A percentile compares a stretch with the other conserved stretches of the same genome.
Evolutionary conservation across 1,140 invertebrate species (phyloP).

Genomic region (Formica exsecta): DNA sequence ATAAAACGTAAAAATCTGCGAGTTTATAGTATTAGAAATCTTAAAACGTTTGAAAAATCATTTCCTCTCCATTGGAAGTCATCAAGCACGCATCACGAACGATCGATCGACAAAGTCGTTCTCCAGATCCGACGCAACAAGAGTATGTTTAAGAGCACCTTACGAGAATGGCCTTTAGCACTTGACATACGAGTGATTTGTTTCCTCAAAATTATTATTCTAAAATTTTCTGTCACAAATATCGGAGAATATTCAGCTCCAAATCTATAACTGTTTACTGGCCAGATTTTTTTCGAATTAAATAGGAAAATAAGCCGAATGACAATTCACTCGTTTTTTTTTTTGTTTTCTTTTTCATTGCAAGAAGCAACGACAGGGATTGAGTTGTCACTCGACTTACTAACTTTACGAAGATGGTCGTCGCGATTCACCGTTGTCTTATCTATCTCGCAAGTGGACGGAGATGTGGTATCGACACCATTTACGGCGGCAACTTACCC

Average conservation of each 20-base stretch:
- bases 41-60: background rate
- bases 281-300: background rate
- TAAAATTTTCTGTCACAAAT: background rate
- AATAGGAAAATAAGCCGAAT: background rate
- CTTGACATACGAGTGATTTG: background rate
- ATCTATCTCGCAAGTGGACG: constrained; percentile 71
- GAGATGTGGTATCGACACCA: constrained; percentile 57
- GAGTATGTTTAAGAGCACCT: background rate
- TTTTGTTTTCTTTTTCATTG: background rate
- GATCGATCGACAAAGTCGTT: constrained; percentile 24
- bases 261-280: too few relatives aligned
- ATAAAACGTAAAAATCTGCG: background rate
- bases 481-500: constrained; percentile 63
- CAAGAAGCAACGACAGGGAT: background rate
- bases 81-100: constrained; percentile 7
- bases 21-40: background rate
- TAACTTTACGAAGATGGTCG: background rate
- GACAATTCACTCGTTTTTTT: background rate
- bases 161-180: background rate
- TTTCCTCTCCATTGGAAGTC: background rate
- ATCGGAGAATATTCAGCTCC: background rate
- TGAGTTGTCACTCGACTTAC: background rate
- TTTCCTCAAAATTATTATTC: background rate
- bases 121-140: constrained; percentile 24
- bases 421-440: constrained; percentile 38